phyloP scores from a whole-genome alignment of 2,113 vertebrate species.

The human (Homo sapiens) region DNA sequence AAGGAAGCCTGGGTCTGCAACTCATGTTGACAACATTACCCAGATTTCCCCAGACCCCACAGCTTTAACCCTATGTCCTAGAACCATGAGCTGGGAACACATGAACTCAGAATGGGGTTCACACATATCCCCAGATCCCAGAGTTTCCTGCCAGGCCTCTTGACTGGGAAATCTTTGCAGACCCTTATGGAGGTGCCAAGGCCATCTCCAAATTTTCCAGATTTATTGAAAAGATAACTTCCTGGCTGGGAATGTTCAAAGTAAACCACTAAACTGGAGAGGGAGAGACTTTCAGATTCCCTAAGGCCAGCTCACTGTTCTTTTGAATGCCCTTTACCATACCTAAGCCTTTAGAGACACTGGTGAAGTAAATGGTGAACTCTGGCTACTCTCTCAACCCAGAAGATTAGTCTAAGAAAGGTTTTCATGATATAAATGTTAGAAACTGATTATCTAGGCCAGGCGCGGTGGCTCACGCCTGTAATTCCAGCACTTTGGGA shows the following conservation, averaged over 20 bases:
- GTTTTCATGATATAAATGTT: slow-evolving; percentile 16
- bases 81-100: neutral
- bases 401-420: neutral
- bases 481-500: no score
- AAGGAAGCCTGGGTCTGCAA: neutral
- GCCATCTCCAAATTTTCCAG: neutral
- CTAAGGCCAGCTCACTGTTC: neutral
- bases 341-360: neutral
- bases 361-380: neutral
- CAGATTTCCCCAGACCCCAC: slow-evolving; percentile 3
- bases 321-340: neutral
- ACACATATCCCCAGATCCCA: neutral
- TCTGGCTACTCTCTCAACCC: neutral
- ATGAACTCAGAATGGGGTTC: neutral
- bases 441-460: neutral
- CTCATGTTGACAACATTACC: neutral
- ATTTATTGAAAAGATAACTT: neutral
- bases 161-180: neutral
- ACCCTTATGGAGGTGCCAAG: neutral
- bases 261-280: neutral
- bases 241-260: neutral
- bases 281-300: neutral
- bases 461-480: no score
- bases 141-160: neutral
- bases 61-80: slow-evolving; percentile 43